Percentiles rank a stretch among this genome's conserved stretches.
Evolutionary conservation across 30 jellyfish, hydroid and myxozoan genomes (phyloP).

Genomic region (Mastigias papua): DNA sequence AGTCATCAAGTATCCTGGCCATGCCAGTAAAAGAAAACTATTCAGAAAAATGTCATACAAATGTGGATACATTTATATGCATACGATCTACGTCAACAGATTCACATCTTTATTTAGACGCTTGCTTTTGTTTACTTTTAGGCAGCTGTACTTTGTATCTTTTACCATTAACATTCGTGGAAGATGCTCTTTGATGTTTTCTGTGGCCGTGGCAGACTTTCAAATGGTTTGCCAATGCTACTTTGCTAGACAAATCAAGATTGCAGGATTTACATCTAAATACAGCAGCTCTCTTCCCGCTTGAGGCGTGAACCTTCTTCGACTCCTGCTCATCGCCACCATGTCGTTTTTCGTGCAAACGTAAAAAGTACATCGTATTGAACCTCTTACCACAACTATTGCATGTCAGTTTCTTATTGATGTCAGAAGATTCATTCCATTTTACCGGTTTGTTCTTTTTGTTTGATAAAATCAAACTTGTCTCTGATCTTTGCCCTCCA

Average conservation of each 20-base stretch:
- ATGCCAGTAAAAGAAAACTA: too few relatives aligned
- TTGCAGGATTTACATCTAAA: constrained; percentile 1
- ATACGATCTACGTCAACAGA: too few relatives aligned
- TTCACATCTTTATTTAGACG: too few relatives aligned
- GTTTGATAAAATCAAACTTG: neutral
- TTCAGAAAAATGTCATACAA: too few relatives aligned
- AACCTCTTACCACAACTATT: constrained; percentile 44
- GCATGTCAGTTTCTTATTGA: constrained; percentile 11
- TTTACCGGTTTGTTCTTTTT: neutral
- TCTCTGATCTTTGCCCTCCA: neutral
- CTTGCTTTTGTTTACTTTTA: neutral
- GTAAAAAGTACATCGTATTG: constrained; percentile 32
- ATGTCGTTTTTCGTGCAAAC: constrained; percentile 57
- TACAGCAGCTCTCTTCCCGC: neutral
- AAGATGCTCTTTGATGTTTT: neutral
- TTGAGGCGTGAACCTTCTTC: neutral
- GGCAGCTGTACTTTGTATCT: neutral
- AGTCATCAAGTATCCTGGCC: too few relatives aligned
- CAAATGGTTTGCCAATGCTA: neutral
- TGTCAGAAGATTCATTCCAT: neutral
- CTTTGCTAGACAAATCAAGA: neutral
- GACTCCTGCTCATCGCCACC: neutral
- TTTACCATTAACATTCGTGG: neutral
- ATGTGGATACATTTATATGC: too few relatives aligned
- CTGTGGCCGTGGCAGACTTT: neutral